phyloP scores from a whole-genome alignment of 2,113 vertebrate genomes.

The Rhodinocichla rosea region DNA sequence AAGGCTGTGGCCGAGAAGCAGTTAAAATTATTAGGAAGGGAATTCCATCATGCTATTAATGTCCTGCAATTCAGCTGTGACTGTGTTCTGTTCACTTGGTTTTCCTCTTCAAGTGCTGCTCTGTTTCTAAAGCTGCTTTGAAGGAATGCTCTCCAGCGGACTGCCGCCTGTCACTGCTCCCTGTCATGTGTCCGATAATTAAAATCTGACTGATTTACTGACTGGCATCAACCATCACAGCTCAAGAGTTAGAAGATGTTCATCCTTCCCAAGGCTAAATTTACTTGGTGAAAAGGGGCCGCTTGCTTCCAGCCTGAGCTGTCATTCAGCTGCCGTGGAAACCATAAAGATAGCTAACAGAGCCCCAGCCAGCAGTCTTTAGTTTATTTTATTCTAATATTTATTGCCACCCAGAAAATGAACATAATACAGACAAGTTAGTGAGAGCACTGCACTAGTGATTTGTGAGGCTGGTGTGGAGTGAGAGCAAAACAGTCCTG shows the following conservation, averaged over 20 bases:
- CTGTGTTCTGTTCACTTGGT: conserved; percentile 46
- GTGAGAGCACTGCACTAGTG: conserved; percentile 63
- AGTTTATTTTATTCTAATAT: conserved; percentile 85
- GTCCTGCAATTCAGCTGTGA: conserved; percentile 69
- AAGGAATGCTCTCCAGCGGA: conserved; percentile 82
- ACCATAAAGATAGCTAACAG: conserved; percentile 81
- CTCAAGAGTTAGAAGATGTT: conserved; percentile 76
- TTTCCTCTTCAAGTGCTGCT: conserved; percentile 70
- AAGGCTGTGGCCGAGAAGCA: conserved; percentile 4
- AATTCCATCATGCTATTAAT: conserved; percentile 47
- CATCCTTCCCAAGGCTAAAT: conserved; percentile 85
- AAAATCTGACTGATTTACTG: conserved; percentile 90
- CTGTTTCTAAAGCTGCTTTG: conserved; percentile 76
- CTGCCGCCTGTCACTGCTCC: conserved; percentile 78
- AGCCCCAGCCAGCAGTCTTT: conserved; percentile 77
- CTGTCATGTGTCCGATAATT: conserved; percentile 88
- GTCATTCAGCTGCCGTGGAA: conserved; percentile 84
- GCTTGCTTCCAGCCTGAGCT: conserved; percentile 72
- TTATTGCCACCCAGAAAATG: conserved; percentile 84
- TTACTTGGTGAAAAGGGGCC: conserved; percentile 79
- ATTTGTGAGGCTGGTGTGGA: conserved; percentile 69
- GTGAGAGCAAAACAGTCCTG: conserved; percentile 67
- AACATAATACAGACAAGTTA: conserved; percentile 79
- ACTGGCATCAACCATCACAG: conserved; percentile 77
- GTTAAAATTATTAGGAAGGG: conserved; percentile 55